A percentile compares a stretch with the other conserved stretches of the same genome.
phyloP scores from a whole-genome alignment of 2,888 invertebrate genomes.

The Leistus spinibarbis region DNA sequence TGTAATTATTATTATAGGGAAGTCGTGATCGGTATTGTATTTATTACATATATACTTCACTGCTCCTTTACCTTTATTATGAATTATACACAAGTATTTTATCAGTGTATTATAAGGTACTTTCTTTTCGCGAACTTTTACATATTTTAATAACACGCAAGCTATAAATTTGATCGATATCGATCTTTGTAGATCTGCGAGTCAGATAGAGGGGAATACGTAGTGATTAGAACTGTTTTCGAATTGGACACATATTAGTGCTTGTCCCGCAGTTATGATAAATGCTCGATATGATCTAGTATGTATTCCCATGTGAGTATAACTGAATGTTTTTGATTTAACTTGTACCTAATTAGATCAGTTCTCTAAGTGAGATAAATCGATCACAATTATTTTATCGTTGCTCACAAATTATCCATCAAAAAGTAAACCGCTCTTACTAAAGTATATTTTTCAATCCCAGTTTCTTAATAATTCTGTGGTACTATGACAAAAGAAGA shows the following conservation, averaged over 20 bases:
- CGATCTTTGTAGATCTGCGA: slow-evolving; percentile 1
- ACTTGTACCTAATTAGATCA: neutral
- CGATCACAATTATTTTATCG: neutral
- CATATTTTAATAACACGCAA: slow-evolving; percentile 2
- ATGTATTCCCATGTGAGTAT: neutral
- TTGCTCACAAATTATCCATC: neutral
- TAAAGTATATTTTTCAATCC: neutral
- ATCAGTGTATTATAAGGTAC: slow-evolving; percentile 21
- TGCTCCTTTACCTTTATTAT: slow-evolving; percentile 12
- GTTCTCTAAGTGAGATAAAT: neutral
- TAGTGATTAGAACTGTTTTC: slow-evolving; percentile 4
- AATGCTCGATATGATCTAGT: neutral
- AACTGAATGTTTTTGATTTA: neutral
- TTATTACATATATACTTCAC: slow-evolving; percentile 10
- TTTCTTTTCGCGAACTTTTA: slow-evolving; percentile 31
- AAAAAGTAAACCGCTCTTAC: neutral
- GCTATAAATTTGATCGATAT: slow-evolving; percentile 21
- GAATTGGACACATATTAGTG: neutral
- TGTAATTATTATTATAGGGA: slow-evolving; percentile 19
- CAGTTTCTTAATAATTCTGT: too few species aligned
- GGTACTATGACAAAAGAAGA: too few species aligned
- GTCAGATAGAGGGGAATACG: slow-evolving; percentile 9
- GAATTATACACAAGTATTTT: slow-evolving; percentile 25
- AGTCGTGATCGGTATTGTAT: slow-evolving; percentile 27
- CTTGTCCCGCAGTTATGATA: neutral